Conservation (phyloP, 1,140 invertebrate species). For the Neoseiulus cucumeris region DNA sequence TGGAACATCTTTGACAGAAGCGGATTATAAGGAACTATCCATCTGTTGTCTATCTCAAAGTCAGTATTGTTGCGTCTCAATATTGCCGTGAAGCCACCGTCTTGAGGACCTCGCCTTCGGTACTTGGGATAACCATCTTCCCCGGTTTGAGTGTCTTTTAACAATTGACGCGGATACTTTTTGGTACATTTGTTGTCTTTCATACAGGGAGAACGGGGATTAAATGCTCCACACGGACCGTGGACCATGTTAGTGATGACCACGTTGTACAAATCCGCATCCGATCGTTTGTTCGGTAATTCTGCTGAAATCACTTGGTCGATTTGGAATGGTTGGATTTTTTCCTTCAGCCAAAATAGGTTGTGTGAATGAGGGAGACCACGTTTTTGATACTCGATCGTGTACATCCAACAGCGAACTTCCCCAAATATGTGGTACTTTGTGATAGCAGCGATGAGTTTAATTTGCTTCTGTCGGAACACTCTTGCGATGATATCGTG, state of each 20-base stretch:
- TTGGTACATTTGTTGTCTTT: constrained; percentile 19
- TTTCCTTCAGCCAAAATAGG: constrained; percentile 3
- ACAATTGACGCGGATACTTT: constrained; percentile 13
- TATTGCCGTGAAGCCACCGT: constrained; percentile 8
- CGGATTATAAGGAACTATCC: constrained; percentile 19
- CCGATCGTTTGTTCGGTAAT: constrained; percentile 11
- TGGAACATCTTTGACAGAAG: constrained; percentile 15
- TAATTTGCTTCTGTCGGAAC: constrained; percentile 26
- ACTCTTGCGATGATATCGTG: constrained; percentile 21
- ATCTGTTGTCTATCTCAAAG: constrained; percentile 14
- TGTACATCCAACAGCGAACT: constrained; percentile 25
- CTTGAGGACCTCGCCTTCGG: neutral
- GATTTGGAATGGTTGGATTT: neutral
- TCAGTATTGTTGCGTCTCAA: neutral
- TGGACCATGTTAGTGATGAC: constrained; percentile 20
- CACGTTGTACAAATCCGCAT: constrained; percentile 15
- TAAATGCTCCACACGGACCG: constrained; percentile 19
- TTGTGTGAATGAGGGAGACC: constrained; percentile 34
- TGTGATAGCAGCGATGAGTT: constrained; percentile 21
- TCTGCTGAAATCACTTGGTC: constrained; percentile 13
- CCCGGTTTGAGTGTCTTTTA: constrained; percentile 10
- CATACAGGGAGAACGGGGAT: constrained; percentile 21
- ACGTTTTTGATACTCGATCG: constrained; percentile 35
- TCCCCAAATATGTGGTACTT: constrained; percentile 22
- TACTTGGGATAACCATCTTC: constrained; percentile 17